These are phyloP conservation scores for Myotis davidii DNA, from an alignment of 2,113 vertebrate genomes.

Conservation along the genomic window DNA sequence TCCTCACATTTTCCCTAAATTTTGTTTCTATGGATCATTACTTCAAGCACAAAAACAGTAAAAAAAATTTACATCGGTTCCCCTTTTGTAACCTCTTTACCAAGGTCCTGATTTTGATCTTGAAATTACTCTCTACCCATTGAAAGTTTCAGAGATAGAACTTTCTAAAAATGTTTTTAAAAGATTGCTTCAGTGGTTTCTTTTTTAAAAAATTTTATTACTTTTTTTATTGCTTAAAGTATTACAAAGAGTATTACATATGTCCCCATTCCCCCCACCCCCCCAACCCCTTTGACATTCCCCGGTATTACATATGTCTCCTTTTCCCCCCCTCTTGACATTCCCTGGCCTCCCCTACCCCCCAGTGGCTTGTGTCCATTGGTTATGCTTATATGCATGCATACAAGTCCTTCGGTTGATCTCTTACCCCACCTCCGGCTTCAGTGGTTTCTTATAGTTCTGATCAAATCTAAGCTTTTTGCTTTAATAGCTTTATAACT, in stretches of 20 bases:
- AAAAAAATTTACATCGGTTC: not conserved
- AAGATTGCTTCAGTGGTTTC: not conserved
- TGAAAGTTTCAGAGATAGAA: not conserved
- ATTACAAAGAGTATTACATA: too few relatives aligned
- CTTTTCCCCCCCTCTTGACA: fast-evolving
- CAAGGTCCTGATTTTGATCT: not conserved
- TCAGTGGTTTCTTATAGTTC: conserved; percentile 22
- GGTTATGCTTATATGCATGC: too few relatives aligned
- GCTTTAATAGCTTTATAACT: not conserved
- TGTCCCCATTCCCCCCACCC: too few relatives aligned
- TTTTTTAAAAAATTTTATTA: not conserved
- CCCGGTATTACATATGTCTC: too few relatives aligned
- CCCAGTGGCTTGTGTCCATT: too few relatives aligned
- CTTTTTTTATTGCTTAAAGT: too few relatives aligned
- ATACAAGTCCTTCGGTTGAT: too few relatives aligned
- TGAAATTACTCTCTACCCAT: not conserved
- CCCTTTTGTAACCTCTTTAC: not conserved
- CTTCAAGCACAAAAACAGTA: conserved; percentile 25
- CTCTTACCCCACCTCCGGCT: not conserved
- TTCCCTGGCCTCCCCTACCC: too few relatives aligned
- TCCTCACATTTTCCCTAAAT: not conserved
- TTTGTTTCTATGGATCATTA: conserved; percentile 22
- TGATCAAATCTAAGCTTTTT: conserved; percentile 1
- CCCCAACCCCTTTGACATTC: too few relatives aligned
- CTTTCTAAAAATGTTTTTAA: not conserved